Conservation (phyloP, 2,113 vertebrate genomes). For the Oncorhynchus mykiss region DNA sequence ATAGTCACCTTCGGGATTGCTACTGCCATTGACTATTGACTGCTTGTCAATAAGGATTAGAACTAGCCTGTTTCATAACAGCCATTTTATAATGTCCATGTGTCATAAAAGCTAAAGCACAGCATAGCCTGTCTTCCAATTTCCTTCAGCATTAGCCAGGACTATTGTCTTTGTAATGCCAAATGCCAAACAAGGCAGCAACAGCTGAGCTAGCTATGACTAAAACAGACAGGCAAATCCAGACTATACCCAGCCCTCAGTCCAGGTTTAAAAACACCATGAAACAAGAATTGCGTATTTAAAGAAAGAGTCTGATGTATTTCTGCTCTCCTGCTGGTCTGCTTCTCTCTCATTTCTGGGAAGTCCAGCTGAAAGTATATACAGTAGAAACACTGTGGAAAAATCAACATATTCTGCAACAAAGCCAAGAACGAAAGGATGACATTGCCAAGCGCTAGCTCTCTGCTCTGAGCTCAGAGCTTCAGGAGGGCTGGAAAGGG, state of each 20-base stretch:
- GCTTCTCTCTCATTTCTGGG: constrained; percentile 66
- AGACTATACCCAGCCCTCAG: constrained; percentile 10
- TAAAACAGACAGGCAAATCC: constrained; percentile 9
- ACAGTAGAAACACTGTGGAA: constrained; percentile 56
- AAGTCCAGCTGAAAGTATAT: constrained; percentile 50
- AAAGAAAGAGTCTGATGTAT: constrained; percentile 41
- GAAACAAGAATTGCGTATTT: constrained; percentile 19
- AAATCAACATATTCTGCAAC: constrained; percentile 60
- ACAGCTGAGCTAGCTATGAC: background rate
- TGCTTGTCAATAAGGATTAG: background rate
- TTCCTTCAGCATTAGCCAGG: background rate
- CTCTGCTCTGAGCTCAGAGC: constrained; percentile 21
- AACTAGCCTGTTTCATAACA: no score
- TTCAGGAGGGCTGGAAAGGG: constrained; percentile 34
- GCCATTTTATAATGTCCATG: background rate
- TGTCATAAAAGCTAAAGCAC: background rate
- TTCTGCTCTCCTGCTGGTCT: constrained; percentile 37
- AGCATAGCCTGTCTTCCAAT: background rate
- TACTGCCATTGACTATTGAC: background rate
- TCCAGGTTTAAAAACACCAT: constrained; percentile 24
- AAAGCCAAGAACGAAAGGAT: constrained; percentile 46
- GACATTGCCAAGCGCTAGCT: background rate
- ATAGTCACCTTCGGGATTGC: background rate
- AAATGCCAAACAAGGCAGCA: background rate
- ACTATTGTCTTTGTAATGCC: background rate